These are phyloP conservation scores for Lateolabrax maculatus DNA, from an alignment of 2,797 vertebrate genomes.

Conservation along the genomic window DNA sequence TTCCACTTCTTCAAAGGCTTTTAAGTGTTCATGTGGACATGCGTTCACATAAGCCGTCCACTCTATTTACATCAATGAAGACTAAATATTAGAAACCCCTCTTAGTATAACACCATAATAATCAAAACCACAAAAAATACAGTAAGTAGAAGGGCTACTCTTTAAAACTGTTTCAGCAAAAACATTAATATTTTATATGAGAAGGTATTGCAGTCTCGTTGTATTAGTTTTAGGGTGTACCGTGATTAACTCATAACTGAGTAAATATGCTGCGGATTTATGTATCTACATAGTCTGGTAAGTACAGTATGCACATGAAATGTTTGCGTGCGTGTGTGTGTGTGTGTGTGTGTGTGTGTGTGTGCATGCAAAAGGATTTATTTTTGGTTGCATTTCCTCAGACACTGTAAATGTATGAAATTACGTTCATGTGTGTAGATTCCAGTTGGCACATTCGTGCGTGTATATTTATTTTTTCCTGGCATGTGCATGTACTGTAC, in stretches of 20 bases:
- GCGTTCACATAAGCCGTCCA: not conserved
- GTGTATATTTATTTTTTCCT: not conserved
- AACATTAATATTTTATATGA: too few species aligned
- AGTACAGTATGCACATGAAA: not conserved
- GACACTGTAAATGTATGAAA: not conserved
- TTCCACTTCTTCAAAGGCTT: not conserved
- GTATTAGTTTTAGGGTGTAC: not conserved
- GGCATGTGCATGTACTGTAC: not conserved
- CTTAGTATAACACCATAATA: not conserved
- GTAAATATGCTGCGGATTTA: not conserved
- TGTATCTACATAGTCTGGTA: not conserved
- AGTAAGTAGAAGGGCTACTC: too few species aligned
- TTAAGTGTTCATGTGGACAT: not conserved
- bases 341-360: too few species aligned
- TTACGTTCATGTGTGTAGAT: not conserved
- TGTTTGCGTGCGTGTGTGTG: not conserved
- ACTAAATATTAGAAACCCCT: not conserved
- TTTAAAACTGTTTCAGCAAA: not conserved
- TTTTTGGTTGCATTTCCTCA: not conserved
- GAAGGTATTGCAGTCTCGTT: not conserved
- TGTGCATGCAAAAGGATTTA: not conserved
- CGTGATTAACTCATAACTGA: not conserved
- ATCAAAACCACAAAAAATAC: not conserved
- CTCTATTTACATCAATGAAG: not conserved
- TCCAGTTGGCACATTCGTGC: not conserved